Conservation (phyloP, 2,113 vertebrate species). For the Columbina picui region DNA sequence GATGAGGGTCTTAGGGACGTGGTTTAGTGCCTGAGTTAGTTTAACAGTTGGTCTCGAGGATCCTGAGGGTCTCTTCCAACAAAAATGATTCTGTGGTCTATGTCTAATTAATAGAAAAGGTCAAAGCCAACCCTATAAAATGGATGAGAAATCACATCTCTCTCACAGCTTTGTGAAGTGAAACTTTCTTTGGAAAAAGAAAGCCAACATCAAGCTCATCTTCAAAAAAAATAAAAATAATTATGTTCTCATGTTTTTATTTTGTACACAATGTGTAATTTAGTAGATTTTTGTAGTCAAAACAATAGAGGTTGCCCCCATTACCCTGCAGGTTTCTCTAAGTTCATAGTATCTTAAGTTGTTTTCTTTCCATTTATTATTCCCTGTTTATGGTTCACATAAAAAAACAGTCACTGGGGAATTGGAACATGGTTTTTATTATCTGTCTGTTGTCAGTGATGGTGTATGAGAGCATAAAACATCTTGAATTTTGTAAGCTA, state of each 20-base stretch:
- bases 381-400: slow-evolving; percentile 38
- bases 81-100: no score
- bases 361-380: slow-evolving; percentile 35
- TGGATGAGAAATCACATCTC: not conserved
- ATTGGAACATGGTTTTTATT: slow-evolving; percentile 7
- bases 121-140: not conserved
- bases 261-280: not conserved
- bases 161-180: not conserved
- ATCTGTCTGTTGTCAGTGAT: slow-evolving; percentile 5
- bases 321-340: slow-evolving; percentile 16
- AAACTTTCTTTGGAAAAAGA: not conserved
- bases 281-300: slow-evolving; percentile 6
- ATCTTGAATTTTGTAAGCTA: slow-evolving; percentile 27
- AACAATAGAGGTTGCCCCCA: not conserved
- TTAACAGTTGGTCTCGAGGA: no score
- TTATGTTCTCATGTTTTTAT: not conserved
- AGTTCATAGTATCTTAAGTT: not conserved
- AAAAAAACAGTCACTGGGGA: not conserved
- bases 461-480: slow-evolving; percentile 27
- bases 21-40: no score
- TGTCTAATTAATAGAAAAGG: not conserved
- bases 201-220: not conserved
- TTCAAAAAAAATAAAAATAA: no score
- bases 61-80: no score
- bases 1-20: no score